Percentiles rank a stretch among this genome's conserved stretches.
Conservation (phyloP, 2,113 vertebrate genomes). For the Arenaria interpres region DNA sequence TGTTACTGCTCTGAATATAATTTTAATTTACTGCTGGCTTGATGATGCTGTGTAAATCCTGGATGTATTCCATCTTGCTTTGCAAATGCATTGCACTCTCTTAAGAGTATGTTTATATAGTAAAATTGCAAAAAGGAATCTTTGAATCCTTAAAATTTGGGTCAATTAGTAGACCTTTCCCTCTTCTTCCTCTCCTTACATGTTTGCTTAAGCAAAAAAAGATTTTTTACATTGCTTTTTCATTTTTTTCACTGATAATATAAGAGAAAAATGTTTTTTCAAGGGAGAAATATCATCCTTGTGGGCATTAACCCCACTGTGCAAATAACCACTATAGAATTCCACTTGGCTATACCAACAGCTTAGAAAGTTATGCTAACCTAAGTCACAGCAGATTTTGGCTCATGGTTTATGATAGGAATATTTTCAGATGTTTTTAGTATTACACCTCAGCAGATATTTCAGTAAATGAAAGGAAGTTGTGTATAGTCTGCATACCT, state of each 20-base stretch:
- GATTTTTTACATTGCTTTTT: not conserved
- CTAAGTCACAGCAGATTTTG: not conserved
- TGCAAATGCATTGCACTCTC: not conserved
- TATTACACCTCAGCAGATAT: not conserved
- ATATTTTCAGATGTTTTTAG: not conserved
- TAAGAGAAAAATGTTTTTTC: not conserved
- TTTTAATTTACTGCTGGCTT: not conserved
- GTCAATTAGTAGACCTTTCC: not conserved
- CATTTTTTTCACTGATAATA: not conserved
- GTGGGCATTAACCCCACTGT: not conserved
- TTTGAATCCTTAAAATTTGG: not conserved
- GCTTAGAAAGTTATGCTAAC: not conserved
- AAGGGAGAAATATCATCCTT: not conserved
- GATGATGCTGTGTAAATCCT: not conserved
- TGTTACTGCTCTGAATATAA: not conserved
- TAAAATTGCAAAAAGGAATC: not conserved
- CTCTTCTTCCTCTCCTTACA: not conserved
- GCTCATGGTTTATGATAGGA: not conserved
- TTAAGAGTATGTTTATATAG: not conserved
- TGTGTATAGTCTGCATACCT: not conserved
- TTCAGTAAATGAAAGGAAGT: not conserved
- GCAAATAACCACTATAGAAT: not conserved
- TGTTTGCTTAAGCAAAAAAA: not conserved
- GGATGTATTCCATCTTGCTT: not conserved
- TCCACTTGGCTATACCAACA: not conserved